A percentile compares a stretch with the other conserved stretches of the same genome.
Evolutionary conservation across 2,113 vertebrate species (phyloP).

Genomic region (Hippocampus zosterae): DNA sequence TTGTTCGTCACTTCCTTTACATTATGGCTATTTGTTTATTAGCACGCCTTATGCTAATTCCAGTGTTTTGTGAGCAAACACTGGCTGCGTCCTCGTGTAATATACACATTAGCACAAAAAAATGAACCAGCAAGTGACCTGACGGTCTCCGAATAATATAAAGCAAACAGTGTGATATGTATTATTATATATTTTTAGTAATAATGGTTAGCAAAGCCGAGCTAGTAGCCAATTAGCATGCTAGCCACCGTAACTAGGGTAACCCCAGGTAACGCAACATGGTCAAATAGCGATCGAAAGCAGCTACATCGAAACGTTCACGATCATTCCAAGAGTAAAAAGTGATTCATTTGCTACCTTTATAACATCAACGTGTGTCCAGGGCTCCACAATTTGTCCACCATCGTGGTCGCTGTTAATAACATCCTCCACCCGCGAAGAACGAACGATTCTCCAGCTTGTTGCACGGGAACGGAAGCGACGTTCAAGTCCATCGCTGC

Average conservation of each 20-base stretch:
- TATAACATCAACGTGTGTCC: conserved; percentile 19
- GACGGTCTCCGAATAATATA: background rate
- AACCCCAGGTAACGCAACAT: background rate
- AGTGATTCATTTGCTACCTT: conserved; percentile 34
- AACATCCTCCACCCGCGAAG: conserved; percentile 25
- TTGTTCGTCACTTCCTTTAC: background rate
- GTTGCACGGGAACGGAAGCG: background rate
- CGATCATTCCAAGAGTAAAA: background rate
- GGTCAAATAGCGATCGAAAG: background rate
- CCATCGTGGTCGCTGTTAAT: conserved; percentile 29
- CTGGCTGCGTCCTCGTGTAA: background rate
- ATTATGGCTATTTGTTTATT: background rate
- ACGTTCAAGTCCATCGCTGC: conserved; percentile 25
- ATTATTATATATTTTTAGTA: background rate
- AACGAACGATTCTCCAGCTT: background rate
- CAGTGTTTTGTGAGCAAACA: background rate
- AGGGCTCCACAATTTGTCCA: conserved; percentile 10
- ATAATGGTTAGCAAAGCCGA: background rate
- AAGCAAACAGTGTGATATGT: too few species aligned
- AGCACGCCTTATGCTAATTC: background rate
- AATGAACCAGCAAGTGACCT: too few species aligned
- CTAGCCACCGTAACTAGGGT: conserved; percentile 14
- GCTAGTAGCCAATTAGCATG: background rate
- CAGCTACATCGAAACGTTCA: background rate
- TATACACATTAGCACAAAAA: background rate